A percentile compares a stretch with the other conserved stretches of the same genome.
phyloP scores from a whole-genome alignment of 1,140 invertebrate species.

The Temnothorax nylanderi region DNA sequence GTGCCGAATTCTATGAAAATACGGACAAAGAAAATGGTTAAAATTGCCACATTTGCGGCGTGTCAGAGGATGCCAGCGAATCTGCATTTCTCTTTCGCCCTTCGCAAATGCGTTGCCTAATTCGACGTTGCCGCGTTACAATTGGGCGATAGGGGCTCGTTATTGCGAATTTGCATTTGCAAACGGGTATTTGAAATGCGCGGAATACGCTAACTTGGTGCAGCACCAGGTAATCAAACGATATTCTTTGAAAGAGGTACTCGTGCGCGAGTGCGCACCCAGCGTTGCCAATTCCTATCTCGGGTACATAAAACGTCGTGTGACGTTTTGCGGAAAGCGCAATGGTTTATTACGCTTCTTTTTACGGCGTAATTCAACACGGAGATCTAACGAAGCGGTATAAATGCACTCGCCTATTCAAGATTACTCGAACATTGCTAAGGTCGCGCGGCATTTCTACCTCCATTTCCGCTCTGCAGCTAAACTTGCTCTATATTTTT shows the following conservation, averaged over 20 bases:
- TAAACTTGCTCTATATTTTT: not conserved
- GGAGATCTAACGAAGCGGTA: conserved; percentile 1
- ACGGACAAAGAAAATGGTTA: conserved; percentile 12
- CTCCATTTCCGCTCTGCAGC: not conserved
- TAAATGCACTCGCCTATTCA: not conserved
- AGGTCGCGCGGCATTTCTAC: not conserved
- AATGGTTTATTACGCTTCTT: conserved; percentile 34
- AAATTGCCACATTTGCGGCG: not conserved
- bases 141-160: conserved; percentile 34
- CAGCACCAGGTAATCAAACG: conserved; percentile 25
- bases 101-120: conserved; percentile 9
- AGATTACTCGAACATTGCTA: not conserved
- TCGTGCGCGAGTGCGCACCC: not conserved
- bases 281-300: not conserved
- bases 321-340: not conserved
- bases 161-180: conserved; percentile 37
- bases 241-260: conserved; percentile 26
- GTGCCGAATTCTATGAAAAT: not conserved
- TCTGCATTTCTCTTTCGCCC: conserved; percentile 1
- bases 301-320: not conserved
- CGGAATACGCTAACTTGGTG: not conserved
- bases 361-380: conserved; percentile 23
- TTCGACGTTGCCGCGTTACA: conserved; percentile 33
- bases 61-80: not conserved
- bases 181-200: conserved; percentile 32